Evolutionary conservation across 30 jellyfish, hydroid and myxozoan species (phyloP).

Genomic region (Nemopilema nomurai): DNA sequence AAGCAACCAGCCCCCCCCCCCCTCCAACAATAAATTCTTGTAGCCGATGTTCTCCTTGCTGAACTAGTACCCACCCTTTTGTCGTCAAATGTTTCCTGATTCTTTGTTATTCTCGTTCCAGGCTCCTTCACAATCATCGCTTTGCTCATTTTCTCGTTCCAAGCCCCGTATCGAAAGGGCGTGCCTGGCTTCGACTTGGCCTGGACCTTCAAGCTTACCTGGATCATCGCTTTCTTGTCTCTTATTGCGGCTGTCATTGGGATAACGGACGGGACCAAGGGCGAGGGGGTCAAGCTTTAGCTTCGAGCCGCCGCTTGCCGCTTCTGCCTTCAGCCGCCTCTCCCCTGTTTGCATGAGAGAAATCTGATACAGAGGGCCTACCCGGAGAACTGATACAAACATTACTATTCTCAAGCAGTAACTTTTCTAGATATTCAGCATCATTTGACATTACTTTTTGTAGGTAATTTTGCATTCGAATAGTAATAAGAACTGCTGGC

Average conservation of each 20-base stretch:
- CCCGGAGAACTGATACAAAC: too few species aligned
- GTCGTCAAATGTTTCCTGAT: too few species aligned
- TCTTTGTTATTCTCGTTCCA: background rate
- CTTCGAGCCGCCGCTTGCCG: background rate
- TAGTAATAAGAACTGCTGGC: too few species aligned
- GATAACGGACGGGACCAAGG: constrained; percentile 35
- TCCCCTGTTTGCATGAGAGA: too few species aligned
- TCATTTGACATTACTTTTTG: background rate
- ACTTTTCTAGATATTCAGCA: too few species aligned
- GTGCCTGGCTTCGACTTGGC: constrained; percentile 34
- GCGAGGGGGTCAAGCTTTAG: constrained; percentile 26
- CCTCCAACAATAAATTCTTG: too few species aligned
- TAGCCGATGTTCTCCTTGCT: too few species aligned
- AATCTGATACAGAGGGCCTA: too few species aligned
- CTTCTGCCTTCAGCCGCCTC: too few species aligned
- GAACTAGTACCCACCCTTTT: too few species aligned
- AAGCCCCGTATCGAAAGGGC: constrained; percentile 15
- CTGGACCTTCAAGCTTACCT: constrained; percentile 39
- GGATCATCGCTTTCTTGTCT: constrained; percentile 27
- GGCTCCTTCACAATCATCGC: constrained; percentile 26
- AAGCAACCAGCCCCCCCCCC: too few species aligned
- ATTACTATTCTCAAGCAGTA: too few species aligned
- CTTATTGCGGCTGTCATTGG: constrained; percentile 28
- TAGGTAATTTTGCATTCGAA: background rate
- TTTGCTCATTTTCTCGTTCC: constrained; percentile 27